Conservation (phyloP, 2,888 invertebrate genomes). For the Agriopis marginaria region DNA sequence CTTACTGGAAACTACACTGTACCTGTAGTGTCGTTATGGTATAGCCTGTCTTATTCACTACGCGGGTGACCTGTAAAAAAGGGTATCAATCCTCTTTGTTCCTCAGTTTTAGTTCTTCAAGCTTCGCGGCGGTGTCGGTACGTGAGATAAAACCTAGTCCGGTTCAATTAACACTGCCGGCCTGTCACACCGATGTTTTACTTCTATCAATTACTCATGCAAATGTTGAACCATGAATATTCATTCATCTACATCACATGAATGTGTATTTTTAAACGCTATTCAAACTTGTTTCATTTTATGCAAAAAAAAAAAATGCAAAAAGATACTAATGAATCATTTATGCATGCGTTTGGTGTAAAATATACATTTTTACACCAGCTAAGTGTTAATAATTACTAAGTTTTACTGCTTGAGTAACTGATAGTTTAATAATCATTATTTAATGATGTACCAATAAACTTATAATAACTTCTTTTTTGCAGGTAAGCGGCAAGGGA, state of each 20-base stretch:
- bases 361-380: slow-evolving; percentile 7
- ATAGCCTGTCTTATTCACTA: no score
- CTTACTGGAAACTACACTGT: no score
- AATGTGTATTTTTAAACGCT: slow-evolving; percentile 46
- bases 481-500: slow-evolving; percentile 58
- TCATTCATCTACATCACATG: slow-evolving; percentile 61
- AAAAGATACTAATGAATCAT: slow-evolving; percentile 7
- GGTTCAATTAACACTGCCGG: slow-evolving; percentile 71
- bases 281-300: slow-evolving; percentile 31
- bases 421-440: background rate
- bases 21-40: no score
- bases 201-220: slow-evolving; percentile 78
- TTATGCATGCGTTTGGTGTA: slow-evolving; percentile 13
- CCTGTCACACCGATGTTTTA: slow-evolving; percentile 70
- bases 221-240: slow-evolving; percentile 76
- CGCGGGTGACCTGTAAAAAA: no score
- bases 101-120: background rate
- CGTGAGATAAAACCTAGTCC: slow-evolving; percentile 59
- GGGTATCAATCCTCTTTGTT: background rate
- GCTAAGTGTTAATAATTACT: slow-evolving; percentile 1
- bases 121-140: slow-evolving; percentile 13
- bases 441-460: background rate
- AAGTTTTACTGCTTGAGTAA: background rate
- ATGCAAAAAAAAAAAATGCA: slow-evolving; percentile 1
- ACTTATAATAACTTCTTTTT: slow-evolving; percentile 33